Conservation (phyloP, 2,888 invertebrate genomes). For the Heliconius cydno region DNA sequence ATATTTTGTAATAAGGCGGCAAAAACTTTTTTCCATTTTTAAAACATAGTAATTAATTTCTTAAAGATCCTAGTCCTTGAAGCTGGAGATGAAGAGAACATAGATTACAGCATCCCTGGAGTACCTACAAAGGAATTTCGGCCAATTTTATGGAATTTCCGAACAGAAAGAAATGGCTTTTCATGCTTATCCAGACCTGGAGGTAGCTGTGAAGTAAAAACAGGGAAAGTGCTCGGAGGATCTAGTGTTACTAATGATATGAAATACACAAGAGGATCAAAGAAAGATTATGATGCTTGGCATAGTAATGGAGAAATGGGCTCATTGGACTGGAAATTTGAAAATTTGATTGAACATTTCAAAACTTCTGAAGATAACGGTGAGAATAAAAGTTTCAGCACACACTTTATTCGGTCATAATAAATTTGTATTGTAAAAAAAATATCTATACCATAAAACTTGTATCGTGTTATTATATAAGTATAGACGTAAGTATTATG, state of each 20-base stretch:
- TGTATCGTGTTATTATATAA: too few relatives aligned
- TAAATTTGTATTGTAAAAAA: background rate
- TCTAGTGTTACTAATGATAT: slow-evolving; percentile 77
- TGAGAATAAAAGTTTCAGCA: slow-evolving; percentile 50
- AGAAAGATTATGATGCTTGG: slow-evolving; percentile 77
- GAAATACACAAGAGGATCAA: slow-evolving; percentile 78
- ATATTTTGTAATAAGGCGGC: too few relatives aligned
- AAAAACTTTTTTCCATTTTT: background rate
- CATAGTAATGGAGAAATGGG: slow-evolving; percentile 63
- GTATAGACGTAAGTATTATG: background rate
- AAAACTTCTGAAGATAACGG: slow-evolving; percentile 78
- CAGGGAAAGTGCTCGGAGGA: slow-evolving; percentile 77
- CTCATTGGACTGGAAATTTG: slow-evolving; percentile 76
- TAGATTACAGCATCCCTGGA: slow-evolving; percentile 77
- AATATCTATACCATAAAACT: background rate
- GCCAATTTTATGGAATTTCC: slow-evolving; percentile 75
- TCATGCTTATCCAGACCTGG: slow-evolving; percentile 76
- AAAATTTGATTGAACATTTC: slow-evolving; percentile 72
- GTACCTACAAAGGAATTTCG: slow-evolving; percentile 72
- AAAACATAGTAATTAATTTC: background rate
- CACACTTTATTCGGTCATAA: background rate
- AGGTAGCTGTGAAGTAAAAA: slow-evolving; percentile 74
- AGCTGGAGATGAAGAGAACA: slow-evolving; percentile 75
- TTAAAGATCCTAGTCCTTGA: slow-evolving; percentile 71
- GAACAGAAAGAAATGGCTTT: slow-evolving; percentile 73